phyloP scores from a whole-genome alignment of 2,797 vertebrate genomes.

The Tragelaphus oryx region DNA sequence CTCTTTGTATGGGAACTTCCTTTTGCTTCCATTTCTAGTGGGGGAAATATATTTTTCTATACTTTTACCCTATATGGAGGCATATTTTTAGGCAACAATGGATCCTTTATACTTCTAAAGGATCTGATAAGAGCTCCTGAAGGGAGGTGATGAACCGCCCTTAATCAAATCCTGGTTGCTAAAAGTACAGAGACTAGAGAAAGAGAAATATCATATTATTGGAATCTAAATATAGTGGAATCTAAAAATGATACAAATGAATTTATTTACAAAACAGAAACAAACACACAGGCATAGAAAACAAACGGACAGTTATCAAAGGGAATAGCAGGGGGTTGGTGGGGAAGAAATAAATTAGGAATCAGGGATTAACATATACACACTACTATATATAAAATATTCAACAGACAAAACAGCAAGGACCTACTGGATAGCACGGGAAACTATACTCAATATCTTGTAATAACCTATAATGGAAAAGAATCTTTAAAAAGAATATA shows the following conservation, averaged over 20 bases:
- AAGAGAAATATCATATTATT: background rate
- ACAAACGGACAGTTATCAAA: background rate
- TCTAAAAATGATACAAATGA: background rate
- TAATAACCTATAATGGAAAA: background rate
- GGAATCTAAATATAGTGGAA: background rate
- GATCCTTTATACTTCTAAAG: background rate
- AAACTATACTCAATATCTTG: background rate
- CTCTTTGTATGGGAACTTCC: background rate
- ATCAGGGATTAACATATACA: background rate
- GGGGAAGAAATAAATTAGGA: background rate
- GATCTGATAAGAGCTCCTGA: slow-evolving; percentile 4
- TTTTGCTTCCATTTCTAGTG: background rate
- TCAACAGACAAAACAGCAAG: background rate
- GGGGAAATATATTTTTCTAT: background rate
- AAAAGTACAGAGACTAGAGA: background rate
- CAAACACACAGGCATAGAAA: background rate
- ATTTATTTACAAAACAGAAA: background rate
- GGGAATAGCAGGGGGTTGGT: background rate
- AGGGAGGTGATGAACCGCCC: background rate
- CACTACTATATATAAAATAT: background rate
- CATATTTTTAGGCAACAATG: background rate
- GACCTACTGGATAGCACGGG: background rate
- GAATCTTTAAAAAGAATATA: background rate
- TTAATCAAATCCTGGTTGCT: slow-evolving; percentile 30
- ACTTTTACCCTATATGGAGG: background rate